phyloP scores from a whole-genome alignment of 2,888 invertebrate genomes.

The Andrena flavipes region DNA sequence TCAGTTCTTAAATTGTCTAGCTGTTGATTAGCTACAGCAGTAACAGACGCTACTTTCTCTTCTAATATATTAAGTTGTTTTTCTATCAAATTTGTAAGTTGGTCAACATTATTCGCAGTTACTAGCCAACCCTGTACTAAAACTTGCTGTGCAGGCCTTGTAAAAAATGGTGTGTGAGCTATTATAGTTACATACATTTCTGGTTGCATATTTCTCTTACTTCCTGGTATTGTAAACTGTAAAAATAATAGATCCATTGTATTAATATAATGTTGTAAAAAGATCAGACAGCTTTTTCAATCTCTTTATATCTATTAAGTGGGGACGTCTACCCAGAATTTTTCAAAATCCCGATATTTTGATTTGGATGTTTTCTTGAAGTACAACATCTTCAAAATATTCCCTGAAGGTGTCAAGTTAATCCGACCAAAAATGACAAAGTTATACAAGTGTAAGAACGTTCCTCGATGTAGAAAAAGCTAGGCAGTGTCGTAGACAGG shows the following conservation, averaged over 20 bases:
- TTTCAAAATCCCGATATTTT: too few relatives aligned
- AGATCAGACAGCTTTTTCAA: too few relatives aligned
- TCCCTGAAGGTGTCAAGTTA: too few relatives aligned
- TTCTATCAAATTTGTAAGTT: constrained; percentile 87
- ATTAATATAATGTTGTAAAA: neutral
- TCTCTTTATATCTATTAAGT: too few relatives aligned
- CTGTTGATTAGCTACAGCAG: constrained; percentile 86
- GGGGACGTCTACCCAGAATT: too few relatives aligned
- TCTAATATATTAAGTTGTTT: constrained; percentile 87
- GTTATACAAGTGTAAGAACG: too few relatives aligned
- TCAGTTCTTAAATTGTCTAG: constrained; percentile 86
- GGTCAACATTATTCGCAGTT: constrained; percentile 87
- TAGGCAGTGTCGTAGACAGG: too few relatives aligned
- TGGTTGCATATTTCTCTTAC: constrained; percentile 87
- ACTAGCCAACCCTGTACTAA: constrained; percentile 90
- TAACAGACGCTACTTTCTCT: constrained; percentile 87
- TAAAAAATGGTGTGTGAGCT: constrained; percentile 91
- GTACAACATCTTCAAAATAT: too few relatives aligned
- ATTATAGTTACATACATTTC: constrained; percentile 91
- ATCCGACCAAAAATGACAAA: too few relatives aligned
- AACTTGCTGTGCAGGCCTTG: constrained; percentile 90
- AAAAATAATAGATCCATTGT: constrained; percentile 26
- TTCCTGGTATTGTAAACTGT: constrained; percentile 90
- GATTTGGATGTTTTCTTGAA: too few relatives aligned
- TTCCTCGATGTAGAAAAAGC: too few relatives aligned